Conservation (phyloP, 2,113 vertebrate genomes). For the Leptobrachium ailaonicum region DNA sequence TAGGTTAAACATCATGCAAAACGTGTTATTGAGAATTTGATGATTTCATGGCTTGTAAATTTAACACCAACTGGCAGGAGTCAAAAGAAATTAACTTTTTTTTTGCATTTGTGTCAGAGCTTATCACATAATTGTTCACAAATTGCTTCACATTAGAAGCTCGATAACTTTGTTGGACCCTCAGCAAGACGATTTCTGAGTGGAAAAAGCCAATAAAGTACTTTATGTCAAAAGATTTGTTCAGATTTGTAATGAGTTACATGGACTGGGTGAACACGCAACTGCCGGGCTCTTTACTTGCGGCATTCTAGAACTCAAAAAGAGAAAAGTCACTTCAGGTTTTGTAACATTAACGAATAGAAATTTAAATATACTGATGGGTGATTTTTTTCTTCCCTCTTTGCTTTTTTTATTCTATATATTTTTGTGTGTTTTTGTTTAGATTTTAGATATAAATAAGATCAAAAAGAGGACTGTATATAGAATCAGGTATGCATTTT, state of each 20-base stretch:
- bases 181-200: background rate
- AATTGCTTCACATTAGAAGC: slow-evolving; percentile 14
- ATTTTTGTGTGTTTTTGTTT: too few relatives aligned
- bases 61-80: slow-evolving; percentile 59
- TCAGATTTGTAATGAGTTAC: background rate
- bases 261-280: background rate
- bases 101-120: slow-evolving; percentile 51
- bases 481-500: too few relatives aligned
- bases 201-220: background rate
- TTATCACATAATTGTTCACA: slow-evolving; percentile 29
- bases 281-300: background rate
- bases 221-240: slow-evolving; percentile 22
- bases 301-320: too few relatives aligned
- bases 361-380: too few relatives aligned
- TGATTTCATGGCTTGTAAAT: slow-evolving; percentile 59
- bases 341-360: background rate
- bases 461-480: too few relatives aligned
- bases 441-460: too few relatives aligned
- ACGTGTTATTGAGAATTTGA: slow-evolving; percentile 51
- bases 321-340: background rate
- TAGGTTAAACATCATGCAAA: slow-evolving; percentile 53
- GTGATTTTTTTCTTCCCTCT: too few relatives aligned
- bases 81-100: slow-evolving; percentile 59
- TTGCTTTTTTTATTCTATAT: too few relatives aligned
- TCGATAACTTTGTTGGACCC: slow-evolving; percentile 33